Base-by-base conservation (phyloP, 2,888 invertebrate genomes). In the Arenicola marina region DNA sequence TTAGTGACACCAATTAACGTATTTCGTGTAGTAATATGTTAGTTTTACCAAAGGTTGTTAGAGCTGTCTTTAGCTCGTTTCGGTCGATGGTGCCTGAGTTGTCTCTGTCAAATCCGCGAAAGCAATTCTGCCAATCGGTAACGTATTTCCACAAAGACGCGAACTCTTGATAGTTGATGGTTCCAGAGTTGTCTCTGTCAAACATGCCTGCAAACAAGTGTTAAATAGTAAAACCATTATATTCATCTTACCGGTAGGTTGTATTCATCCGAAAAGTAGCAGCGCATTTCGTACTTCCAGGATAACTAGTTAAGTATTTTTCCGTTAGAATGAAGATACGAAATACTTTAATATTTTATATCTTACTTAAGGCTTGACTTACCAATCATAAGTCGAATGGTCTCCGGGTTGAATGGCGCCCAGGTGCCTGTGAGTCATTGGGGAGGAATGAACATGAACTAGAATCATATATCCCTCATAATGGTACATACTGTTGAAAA, bases 331-430 rank as follows among this genome's bases (percentile, higher is more conserved):
- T n/a, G n/a, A n/a, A n/a, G n/a, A n/a, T n/a, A n/a, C n/a, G n/a
- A n/a, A n/a, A n/a, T n/a, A n/a, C n/a, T n/a, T n/a, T n/a, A n/a
- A n/a, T n/a, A n/a, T n/a, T n/a, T n/a, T n/a, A n/a, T n/a, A n/a
- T n/a, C n/a, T n/a, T n/a, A n/a, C 11, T 38, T 38, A 15, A 38
- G 24, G 21, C 3, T 33, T 29, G 11, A 56, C 77, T 76, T 86
- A 93, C 95, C 94, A 77, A 96, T 95, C 95, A 96, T 95, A 44
- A 96, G 87, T 53, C 96, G 87, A 32, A 97, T 92, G 31, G 98
- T 98, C 87, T 98, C 97, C 24, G 95, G 93, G 84, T 99, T 99
- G 78, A 99, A 99, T 1, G 97, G 91, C 62, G 92, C 92, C 95
- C 96, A 98, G 46, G 97, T 95, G 15, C 96, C 84, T 84, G 70